These are phyloP conservation scores for Drosophila melanosoma DNA, from an alignment of 2,888 invertebrate genomes.

Conservation along the genomic window DNA sequence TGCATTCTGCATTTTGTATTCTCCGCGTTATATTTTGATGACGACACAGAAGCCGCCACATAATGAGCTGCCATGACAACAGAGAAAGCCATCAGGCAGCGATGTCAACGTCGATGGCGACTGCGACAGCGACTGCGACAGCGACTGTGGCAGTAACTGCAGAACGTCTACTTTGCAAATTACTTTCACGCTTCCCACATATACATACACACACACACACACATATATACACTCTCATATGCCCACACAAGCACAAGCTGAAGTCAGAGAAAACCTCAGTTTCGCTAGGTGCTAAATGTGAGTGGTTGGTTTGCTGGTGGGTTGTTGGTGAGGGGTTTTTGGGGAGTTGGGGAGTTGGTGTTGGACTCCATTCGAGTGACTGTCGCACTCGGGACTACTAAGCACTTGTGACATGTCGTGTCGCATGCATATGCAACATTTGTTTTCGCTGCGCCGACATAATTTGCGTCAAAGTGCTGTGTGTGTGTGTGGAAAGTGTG, in stretches of 20 bases:
- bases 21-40: slow-evolving; percentile 29
- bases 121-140: slow-evolving; percentile 35
- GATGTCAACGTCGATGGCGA: slow-evolving; percentile 24
- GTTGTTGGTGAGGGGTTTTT: neutral
- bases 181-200: slow-evolving; percentile 67
- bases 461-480: slow-evolving; percentile 77
- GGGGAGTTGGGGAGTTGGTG: neutral
- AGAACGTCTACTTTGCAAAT: slow-evolving; percentile 74
- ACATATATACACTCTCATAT: neutral
- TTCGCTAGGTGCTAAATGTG: slow-evolving; percentile 50
- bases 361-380: slow-evolving; percentile 31
- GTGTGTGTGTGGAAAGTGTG: slow-evolving; percentile 44
- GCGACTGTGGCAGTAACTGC: slow-evolving; percentile 33
- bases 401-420: slow-evolving; percentile 77
- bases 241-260: neutral
- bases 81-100: slow-evolving; percentile 54
- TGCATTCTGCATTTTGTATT: neutral
- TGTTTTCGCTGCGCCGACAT: slow-evolving; percentile 76
- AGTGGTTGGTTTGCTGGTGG: slow-evolving; percentile 2
- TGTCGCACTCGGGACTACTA: slow-evolving; percentile 71
- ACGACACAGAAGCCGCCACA: slow-evolving; percentile 46
- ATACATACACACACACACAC: slow-evolving; percentile 14
- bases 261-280: slow-evolving; percentile 32
- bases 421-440: slow-evolving; percentile 75
- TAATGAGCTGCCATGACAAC: slow-evolving; percentile 71